Evolutionary conservation across 2,888 invertebrate species (phyloP).

Genomic region (Tachina lurida): DNA sequence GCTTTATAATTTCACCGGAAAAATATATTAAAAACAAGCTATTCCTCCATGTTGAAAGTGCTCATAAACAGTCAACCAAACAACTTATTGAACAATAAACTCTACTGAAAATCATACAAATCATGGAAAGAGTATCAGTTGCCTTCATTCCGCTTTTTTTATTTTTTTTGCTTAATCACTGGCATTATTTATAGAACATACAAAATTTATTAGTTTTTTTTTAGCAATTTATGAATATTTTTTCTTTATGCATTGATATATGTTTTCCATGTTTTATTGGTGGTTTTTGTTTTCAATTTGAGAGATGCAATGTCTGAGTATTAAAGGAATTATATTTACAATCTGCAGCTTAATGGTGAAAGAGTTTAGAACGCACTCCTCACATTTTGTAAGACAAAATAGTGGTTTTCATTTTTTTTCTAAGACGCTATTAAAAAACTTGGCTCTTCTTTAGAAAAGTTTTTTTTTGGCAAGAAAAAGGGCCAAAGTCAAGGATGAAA

Average conservation of each 20-base stretch:
- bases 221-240: constrained; percentile 4
- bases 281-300: too few relatives aligned
- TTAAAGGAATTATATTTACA: too few relatives aligned
- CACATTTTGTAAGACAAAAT: too few relatives aligned
- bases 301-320: too few relatives aligned
- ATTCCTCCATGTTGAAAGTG: not conserved
- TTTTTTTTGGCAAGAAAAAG: not conserved
- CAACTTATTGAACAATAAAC: constrained; percentile 37
- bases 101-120: constrained; percentile 29
- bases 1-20: constrained; percentile 48
- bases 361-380: too few relatives aligned
- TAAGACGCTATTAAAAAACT: not conserved
- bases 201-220: constrained; percentile 27
- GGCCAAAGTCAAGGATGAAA: not conserved
- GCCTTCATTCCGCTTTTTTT: constrained; percentile 3
- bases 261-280: not conserved
- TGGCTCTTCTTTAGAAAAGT: not conserved
- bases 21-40: constrained; percentile 23
- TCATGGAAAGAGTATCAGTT: constrained; percentile 25
- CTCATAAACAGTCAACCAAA: constrained; percentile 4
- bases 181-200: constrained; percentile 51
- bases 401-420: not conserved
- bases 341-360: too few relatives aligned
- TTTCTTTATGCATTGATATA: not conserved
- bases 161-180: constrained; percentile 10